Percentiles rank a stretch among this genome's conserved stretches.
These are phyloP conservation scores for Asbolus verrucosus DNA, from an alignment of 1,140 invertebrate genomes.

Conservation along the genomic window DNA sequence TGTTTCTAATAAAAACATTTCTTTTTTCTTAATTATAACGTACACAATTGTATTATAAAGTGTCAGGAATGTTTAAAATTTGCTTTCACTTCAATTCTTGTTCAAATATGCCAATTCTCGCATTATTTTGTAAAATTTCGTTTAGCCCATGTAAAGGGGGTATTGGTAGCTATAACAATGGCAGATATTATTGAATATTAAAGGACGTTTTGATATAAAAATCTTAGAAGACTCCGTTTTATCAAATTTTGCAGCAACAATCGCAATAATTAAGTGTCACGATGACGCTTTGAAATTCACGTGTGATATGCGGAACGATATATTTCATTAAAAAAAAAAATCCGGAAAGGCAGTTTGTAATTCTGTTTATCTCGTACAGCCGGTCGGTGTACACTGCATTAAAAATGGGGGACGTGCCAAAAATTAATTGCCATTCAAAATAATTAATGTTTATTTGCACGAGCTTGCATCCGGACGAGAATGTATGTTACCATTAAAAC, in stretches of 20 bases:
- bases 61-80: too few species aligned
- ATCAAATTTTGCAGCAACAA: not conserved
- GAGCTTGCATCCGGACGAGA: conserved; percentile 28
- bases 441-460: conserved; percentile 44
- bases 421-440: conserved; percentile 46
- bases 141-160: too few species aligned
- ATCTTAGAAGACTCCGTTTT: too few species aligned
- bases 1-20: too few species aligned
- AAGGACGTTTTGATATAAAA: too few species aligned
- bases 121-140: too few species aligned
- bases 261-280: conserved; percentile 21
- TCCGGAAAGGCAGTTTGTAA: conserved; percentile 40
- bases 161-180: too few species aligned
- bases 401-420: conserved; percentile 44
- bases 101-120: too few species aligned
- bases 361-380: conserved; percentile 43
- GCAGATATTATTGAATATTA: too few species aligned
- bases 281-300: conserved; percentile 11
- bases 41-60: too few species aligned
- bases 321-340: conserved; percentile 31
- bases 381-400: conserved; percentile 40
- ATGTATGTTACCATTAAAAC: conserved; percentile 23
- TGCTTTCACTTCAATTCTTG: too few species aligned
- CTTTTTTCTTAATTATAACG: too few species aligned
- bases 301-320: conserved; percentile 12